Evolutionary conservation across 2,888 invertebrate species (phyloP).

Genomic region (Drosophila mimetica): DNA sequence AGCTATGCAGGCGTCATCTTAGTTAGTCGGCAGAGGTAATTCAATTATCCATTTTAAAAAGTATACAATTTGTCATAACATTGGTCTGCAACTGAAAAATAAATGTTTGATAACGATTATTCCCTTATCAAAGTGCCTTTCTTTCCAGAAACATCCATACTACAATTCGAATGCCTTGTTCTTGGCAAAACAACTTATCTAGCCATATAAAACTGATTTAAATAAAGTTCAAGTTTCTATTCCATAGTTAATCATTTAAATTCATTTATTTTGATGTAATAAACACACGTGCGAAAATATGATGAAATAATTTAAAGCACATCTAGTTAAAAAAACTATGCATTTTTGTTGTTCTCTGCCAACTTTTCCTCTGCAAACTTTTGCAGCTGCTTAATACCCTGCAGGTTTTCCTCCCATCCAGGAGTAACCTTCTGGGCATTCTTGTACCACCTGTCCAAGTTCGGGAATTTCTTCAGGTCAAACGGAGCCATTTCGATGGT

Average conservation of each 20-base stretch:
- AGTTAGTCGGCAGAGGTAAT: too few relatives aligned
- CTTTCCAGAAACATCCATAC: not conserved
- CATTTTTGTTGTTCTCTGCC: too few relatives aligned
- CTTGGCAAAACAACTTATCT: not conserved
- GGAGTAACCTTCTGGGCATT: slow-evolving; percentile 87
- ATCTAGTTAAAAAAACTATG: too few relatives aligned
- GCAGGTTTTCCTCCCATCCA: slow-evolving; percentile 85
- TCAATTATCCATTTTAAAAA: too few relatives aligned
- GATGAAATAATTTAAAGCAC: too few relatives aligned
- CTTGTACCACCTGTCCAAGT: slow-evolving; percentile 82
- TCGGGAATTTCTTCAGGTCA: slow-evolving; percentile 31
- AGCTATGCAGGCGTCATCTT: too few relatives aligned
- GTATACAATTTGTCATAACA: not conserved
- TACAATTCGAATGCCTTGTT: too few relatives aligned
- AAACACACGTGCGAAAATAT: too few relatives aligned
- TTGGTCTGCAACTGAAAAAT: not conserved
- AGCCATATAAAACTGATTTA: not conserved
- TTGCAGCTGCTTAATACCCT: slow-evolving; percentile 85
- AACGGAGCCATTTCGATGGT: slow-evolving; percentile 18
- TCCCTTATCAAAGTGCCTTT: not conserved
- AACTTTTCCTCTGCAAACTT: not conserved
- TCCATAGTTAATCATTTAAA: not conserved
- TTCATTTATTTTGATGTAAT: too few relatives aligned
- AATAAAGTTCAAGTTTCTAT: not conserved
- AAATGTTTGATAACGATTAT: not conserved